A percentile compares a stretch with the other conserved stretches of the same genome.
Evolutionary conservation across 2,113 vertebrate species (phyloP).

Genomic region (Pandion haliaetus): DNA sequence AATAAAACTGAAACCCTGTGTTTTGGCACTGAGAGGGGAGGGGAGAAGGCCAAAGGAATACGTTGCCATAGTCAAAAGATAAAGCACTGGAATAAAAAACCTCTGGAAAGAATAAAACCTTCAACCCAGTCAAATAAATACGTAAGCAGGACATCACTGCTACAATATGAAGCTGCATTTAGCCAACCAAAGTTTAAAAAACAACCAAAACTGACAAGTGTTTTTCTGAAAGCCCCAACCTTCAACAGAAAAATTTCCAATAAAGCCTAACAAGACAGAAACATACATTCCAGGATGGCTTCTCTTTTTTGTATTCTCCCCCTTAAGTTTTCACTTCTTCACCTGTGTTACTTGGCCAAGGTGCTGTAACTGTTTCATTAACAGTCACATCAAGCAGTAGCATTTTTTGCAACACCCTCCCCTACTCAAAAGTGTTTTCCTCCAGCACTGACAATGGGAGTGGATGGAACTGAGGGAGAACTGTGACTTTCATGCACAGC

Average conservation of each 20-base stretch:
- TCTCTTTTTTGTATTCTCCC: neutral
- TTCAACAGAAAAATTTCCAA: neutral
- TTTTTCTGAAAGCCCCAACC: neutral
- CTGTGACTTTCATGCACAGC: neutral
- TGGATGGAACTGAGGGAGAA: neutral
- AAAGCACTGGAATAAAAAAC: neutral
- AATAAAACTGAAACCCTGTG: neutral
- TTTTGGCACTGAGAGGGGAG: neutral
- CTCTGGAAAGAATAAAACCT: neutral
- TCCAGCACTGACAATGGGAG: neutral
- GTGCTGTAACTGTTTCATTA: neutral
- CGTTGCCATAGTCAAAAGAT: neutral
- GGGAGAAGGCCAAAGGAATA: neutral
- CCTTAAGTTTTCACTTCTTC: neutral
- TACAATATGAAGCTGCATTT: neutral
- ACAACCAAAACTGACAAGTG: neutral
- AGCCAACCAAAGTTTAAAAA: neutral
- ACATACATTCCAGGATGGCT: neutral
- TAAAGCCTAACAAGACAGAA: neutral
- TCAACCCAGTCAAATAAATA: neutral
- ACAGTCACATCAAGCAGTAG: neutral
- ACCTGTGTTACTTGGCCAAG: neutral
- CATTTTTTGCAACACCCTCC: neutral
- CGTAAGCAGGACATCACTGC: neutral
- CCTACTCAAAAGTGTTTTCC: neutral